Base-by-base conservation (phyloP, 1,140 invertebrate species). In the Dufourea novaeangliae region DNA sequence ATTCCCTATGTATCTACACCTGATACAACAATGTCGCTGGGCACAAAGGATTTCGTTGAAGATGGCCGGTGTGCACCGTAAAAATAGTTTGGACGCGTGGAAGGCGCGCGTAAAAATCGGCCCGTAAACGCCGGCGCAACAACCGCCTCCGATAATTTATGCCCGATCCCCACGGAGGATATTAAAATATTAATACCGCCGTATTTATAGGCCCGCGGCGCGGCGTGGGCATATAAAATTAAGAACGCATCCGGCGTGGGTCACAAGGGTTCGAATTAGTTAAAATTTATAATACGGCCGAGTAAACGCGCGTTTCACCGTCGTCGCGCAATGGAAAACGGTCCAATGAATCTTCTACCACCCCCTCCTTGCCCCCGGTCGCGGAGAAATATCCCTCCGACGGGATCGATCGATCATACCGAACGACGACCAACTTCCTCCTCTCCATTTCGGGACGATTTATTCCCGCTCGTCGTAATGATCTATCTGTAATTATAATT, bases 121-220 rank as follows among this genome's bases (percentile, higher is more conserved):
- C 34, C 25, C 52, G 14, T 81, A 81, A 81, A 82, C 46, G 32
- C 34, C 59, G 39, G 5, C 62, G 66, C 70, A 70, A 78, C 79
- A 50, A 67, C 50, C 68, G 57, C 59, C 54, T 78, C 63, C 50
- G 62, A 64, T 79, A 84, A 89, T 86, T 89, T 88, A 87, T 82
- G 57, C 52, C 61, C 29, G 57, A 80, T 68, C 81, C 82, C 59
- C 70, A 41, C 46, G 39, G 32, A 25, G 72, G 62, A 81, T 86
- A 88, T 85, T 86, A 84, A 87, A 87, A 87, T 86, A 88, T 89
- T 89, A 87, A 88, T 84, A 78, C 76, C 81, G 64, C 78, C 67
- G 83, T 88, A 89, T 90, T 90, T 88, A 85, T 87, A 72, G 83
- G 67, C 71, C 66, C 77, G 52, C 61, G 34, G 62, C 77, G 52